Evolutionary conservation across 2,888 invertebrate genomes (phyloP).

Genomic region (Sussaba pulchella): DNA sequence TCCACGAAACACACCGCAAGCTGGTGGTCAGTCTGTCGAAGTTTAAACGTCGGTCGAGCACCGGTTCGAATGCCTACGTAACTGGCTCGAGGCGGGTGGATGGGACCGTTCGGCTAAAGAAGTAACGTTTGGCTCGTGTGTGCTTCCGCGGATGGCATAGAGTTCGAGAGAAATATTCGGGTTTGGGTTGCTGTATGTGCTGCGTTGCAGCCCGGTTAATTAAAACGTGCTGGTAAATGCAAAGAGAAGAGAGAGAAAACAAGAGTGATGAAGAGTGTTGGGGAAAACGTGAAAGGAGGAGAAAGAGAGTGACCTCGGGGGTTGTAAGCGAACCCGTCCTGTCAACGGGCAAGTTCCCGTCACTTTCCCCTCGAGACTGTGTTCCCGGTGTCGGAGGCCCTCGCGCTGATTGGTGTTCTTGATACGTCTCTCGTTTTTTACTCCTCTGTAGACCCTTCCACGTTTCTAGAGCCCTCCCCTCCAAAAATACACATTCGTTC

Average conservation of each 20-base stretch:
- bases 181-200: conserved; percentile 37
- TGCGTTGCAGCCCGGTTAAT: conserved; percentile 60
- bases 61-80: conserved; percentile 39
- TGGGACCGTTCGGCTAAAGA: conserved; percentile 53
- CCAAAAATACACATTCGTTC: conserved; percentile 40
- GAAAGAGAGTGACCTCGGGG: conserved; percentile 47
- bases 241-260: conserved; percentile 38
- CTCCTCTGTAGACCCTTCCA: conserved; percentile 38
- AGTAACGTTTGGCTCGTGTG: conserved; percentile 55
- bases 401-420: conserved; percentile 60
- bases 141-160: conserved; percentile 24
- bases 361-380: conserved; percentile 59
- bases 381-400: conserved; percentile 12
- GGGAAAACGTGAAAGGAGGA: conserved; percentile 14
- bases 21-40: conserved; percentile 37
- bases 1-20: background rate
- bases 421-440: conserved; percentile 25
- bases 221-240: conserved; percentile 62
- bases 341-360: conserved; percentile 64
- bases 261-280: background rate
- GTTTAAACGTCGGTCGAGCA: conserved; percentile 49
- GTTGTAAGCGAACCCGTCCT: conserved; percentile 59
- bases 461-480: conserved; percentile 21
- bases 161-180: conserved; percentile 47
- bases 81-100: conserved; percentile 44